These are phyloP conservation scores for Poeciliopsis infans DNA, from an alignment of 2,797 vertebrate genomes.

Conservation along the genomic window DNA sequence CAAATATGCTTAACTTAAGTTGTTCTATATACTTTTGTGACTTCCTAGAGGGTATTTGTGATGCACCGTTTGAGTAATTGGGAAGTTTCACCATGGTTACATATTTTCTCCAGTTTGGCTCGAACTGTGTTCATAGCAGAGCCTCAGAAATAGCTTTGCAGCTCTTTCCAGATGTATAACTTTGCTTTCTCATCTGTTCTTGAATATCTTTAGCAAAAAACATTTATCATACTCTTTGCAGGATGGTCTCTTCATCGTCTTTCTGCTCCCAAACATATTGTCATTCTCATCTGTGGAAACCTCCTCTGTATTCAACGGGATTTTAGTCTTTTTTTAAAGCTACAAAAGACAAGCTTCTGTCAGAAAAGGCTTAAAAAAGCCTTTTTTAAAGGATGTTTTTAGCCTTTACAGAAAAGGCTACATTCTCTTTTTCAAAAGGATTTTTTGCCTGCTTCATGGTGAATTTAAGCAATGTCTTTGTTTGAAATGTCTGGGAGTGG, in stretches of 20 bases:
- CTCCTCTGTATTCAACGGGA: too few species aligned
- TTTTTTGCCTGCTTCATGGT: too few species aligned
- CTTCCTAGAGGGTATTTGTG: neutral
- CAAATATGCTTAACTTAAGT: neutral
- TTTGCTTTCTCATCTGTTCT: neutral
- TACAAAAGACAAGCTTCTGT: too few species aligned
- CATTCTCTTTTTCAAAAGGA: too few species aligned
- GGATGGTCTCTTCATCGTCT: too few species aligned
- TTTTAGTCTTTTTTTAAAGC: neutral
- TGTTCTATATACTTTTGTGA: neutral
- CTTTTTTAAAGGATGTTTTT: too few species aligned
- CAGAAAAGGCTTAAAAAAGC: too few species aligned
- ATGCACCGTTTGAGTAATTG: neutral
- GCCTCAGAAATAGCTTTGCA: neutral
- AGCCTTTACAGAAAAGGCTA: too few species aligned
- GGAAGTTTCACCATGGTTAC: neutral
- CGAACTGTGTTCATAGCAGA: neutral
- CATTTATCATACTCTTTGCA: neutral
- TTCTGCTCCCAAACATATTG: too few species aligned
- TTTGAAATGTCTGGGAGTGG: too few species aligned
- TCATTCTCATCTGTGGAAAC: too few species aligned
- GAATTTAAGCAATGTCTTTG: too few species aligned
- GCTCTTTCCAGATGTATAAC: neutral
- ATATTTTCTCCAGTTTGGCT: neutral
- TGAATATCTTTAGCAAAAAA: neutral